A percentile compares a stretch with the other conserved stretches of the same genome.
phyloP scores from a whole-genome alignment of 2,888 invertebrate genomes.

The Phragmatobia fuliginosa region DNA sequence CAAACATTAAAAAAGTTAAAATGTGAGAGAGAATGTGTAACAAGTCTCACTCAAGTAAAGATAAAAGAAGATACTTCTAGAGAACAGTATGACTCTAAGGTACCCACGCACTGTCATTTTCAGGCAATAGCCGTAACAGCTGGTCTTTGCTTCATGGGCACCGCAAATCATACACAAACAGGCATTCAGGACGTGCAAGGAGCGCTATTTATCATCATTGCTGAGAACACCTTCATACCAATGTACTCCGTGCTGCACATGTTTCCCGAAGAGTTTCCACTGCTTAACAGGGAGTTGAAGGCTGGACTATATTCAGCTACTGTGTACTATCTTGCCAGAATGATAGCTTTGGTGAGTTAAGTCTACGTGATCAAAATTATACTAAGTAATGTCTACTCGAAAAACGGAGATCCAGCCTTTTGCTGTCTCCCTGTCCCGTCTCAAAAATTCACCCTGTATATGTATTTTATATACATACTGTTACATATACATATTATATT shows the following conservation, averaged over 20 bases:
- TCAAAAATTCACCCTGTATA: no score
- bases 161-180: constrained; percentile 90
- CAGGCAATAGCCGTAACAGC: constrained; percentile 91
- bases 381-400: no score
- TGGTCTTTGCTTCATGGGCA: constrained; percentile 94
- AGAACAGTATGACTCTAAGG: no score
- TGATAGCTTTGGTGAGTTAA: constrained; percentile 8
- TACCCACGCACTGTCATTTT: no score
- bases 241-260: constrained; percentile 96
- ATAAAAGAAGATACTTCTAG: no score
- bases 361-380: not conserved
- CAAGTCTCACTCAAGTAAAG: no score
- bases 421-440: no score
- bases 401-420: no score
- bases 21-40: no score
- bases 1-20: no score
- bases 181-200: constrained; percentile 96
- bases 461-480: no score
- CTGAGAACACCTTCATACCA: constrained; percentile 96
- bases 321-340: constrained; percentile 89
- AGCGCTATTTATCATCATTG: constrained; percentile 94
- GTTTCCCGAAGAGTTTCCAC: constrained; percentile 92
- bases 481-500: no score
- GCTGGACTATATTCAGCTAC: constrained; percentile 93
- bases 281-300: constrained; percentile 93